These are phyloP conservation scores for Indicator indicator DNA, from an alignment of 2,113 vertebrate species.

Conservation along the genomic window DNA sequence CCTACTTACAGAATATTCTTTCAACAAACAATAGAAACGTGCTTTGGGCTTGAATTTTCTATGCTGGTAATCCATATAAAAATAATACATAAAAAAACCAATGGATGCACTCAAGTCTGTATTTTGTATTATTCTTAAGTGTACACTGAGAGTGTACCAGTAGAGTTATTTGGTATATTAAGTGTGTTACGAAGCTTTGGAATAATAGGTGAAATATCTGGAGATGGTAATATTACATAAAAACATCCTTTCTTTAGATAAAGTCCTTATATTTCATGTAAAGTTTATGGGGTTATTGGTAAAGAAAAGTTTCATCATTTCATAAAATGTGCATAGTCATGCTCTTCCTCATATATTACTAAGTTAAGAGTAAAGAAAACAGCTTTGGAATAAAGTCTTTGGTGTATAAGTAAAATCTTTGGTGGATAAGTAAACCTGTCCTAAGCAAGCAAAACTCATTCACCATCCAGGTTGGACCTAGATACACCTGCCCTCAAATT, in stretches of 20 bases:
- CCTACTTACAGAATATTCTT: conserved; percentile 1
- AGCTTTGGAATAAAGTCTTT: not conserved
- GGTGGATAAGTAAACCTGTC: not conserved
- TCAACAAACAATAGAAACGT: conserved; percentile 16
- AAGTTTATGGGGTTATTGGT: not conserved
- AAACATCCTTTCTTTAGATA: not conserved
- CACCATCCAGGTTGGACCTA: not conserved
- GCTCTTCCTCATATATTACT: not conserved
- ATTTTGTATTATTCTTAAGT: conserved; percentile 24
- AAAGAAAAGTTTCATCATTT: not conserved
- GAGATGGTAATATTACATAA: not conserved
- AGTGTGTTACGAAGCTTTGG: not conserved
- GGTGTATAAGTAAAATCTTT: not conserved
- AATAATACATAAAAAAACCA: conserved; percentile 41
- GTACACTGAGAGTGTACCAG: not conserved
- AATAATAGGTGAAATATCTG: not conserved
- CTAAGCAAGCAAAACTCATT: not conserved
- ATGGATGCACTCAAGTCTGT: not conserved
- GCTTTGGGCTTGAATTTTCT: conserved; percentile 35
- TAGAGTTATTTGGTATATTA: not conserved
- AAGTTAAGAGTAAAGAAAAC: not conserved
- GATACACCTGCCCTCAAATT: not conserved
- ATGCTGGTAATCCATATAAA: not conserved
- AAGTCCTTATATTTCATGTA: not conserved
- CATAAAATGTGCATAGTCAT: not conserved